Percentiles rank a stretch among this genome's conserved stretches.
Conservation (phyloP, 2,888 invertebrate species). For the Ornithoptera alexandrae region DNA sequence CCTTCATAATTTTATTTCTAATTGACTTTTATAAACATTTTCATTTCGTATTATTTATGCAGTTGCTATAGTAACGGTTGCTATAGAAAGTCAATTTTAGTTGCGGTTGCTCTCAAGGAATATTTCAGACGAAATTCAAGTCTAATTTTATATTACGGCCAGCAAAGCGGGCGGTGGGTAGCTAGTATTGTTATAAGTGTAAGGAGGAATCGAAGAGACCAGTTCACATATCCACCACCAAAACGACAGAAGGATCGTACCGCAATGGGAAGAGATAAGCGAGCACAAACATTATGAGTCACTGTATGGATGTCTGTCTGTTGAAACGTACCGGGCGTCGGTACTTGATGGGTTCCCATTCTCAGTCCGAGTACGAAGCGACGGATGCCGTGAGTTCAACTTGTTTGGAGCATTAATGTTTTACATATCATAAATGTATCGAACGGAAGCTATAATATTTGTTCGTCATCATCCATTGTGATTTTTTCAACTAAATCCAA, state of each 20-base stretch:
- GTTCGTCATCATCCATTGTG: neutral
- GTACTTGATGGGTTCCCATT: conserved; percentile 22
- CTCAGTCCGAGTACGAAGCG: conserved; percentile 10
- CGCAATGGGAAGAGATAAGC: conserved; percentile 56
- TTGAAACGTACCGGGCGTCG: conserved; percentile 21
- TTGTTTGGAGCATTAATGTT: conserved; percentile 1
- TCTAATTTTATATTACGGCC: too few species aligned
- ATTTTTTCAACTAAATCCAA: neutral
- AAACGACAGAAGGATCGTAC: conserved; percentile 47
- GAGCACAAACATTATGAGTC: conserved; percentile 67
- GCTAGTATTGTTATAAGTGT: too few species aligned
- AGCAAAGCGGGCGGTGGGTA: too few species aligned
- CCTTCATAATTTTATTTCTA: too few species aligned
- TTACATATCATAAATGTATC: neutral
- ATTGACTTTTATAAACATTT: too few species aligned
- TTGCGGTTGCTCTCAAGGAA: too few species aligned
- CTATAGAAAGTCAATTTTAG: too few species aligned
- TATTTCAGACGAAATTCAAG: too few species aligned
- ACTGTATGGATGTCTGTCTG: conserved; percentile 38
- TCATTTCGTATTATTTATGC: too few species aligned
- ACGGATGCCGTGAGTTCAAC: neutral
- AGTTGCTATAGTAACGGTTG: too few species aligned
- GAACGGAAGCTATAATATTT: neutral
- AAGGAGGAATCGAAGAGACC: conserved; percentile 7
- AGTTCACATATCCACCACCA: conserved; percentile 32